Percentiles rank a stretch among this genome's conserved stretches.
Evolutionary conservation across 1,140 invertebrate genomes (phyloP).

Genomic region (Megalopta genalis): DNA sequence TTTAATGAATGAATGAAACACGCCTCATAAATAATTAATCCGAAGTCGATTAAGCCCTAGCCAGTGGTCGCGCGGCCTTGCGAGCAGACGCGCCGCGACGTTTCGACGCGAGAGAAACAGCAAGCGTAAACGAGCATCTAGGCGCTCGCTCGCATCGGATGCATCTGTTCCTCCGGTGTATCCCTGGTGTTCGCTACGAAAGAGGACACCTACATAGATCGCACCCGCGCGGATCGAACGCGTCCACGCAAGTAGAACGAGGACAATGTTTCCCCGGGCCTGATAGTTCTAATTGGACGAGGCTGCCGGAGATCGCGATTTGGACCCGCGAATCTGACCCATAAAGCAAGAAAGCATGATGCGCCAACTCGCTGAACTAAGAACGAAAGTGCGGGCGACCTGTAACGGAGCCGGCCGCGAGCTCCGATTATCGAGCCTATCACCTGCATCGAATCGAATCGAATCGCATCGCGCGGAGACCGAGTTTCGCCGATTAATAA

Average conservation of each 20-base stretch:
- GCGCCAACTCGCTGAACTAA: conserved; percentile 20
- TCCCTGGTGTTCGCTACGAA: no score
- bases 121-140: no score
- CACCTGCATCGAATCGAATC: no score
- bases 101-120: conserved; percentile 8
- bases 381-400: conserved; percentile 48
- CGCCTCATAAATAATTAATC: conserved; percentile 81
- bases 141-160: no score
- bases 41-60: conserved; percentile 75
- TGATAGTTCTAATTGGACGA: conserved; percentile 43
- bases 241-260: conserved; percentile 40
- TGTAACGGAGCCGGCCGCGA: conserved; percentile 16
- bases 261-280: conserved; percentile 19
- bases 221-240: not conserved
- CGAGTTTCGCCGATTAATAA: conserved; percentile 21
- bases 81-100: conserved; percentile 43
- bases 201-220: not conserved
- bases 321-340: conserved; percentile 47
- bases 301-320: conserved; percentile 18
- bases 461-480: no score
- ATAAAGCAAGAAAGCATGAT: conserved; percentile 57
- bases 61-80: conserved; percentile 68
- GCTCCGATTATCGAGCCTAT: not conserved
- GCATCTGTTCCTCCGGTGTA: no score
- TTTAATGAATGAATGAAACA: conserved; percentile 81